These are phyloP conservation scores for Barypeithes pellucidus DNA, from an alignment of 2,888 invertebrate species.

Conservation along the genomic window DNA sequence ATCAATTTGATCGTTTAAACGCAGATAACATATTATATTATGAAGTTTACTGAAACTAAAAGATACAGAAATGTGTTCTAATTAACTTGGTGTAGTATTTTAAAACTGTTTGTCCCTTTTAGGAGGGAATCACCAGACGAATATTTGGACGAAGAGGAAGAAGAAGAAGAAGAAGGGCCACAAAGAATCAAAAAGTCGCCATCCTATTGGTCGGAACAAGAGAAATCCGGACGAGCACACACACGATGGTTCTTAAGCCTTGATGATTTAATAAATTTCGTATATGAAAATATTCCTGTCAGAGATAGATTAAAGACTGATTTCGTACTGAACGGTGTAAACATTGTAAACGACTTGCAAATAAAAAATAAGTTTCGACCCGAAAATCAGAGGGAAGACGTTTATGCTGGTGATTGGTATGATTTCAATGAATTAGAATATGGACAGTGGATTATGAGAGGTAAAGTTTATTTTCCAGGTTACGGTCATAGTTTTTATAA, in stretches of 20 bases:
- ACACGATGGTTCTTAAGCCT: conserved; percentile 64
- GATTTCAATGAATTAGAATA: conserved; percentile 66
- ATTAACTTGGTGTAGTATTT: too few species aligned
- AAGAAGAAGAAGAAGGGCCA: background rate
- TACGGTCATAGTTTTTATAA: too few species aligned
- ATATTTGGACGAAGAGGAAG: conserved; percentile 2
- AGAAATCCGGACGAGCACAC: conserved; percentile 65
- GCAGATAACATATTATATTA: too few species aligned
- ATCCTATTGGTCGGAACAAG: conserved; percentile 63
- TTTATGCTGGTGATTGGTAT: conserved; percentile 66
- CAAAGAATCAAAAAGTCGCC: conserved; percentile 54
- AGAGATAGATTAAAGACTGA: conserved; percentile 57
- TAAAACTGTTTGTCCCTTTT: background rate
- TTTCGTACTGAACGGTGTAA: conserved; percentile 62
- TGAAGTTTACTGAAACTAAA: too few species aligned
- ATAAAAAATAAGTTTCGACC: conserved; percentile 62
- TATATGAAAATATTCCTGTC: conserved; percentile 66
- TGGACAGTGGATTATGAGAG: conserved; percentile 68
- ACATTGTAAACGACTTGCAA: conserved; percentile 60
- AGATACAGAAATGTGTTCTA: too few species aligned
- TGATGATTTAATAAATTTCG: conserved; percentile 63
- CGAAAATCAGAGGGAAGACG: conserved; percentile 56
- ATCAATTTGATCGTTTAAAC: too few species aligned
- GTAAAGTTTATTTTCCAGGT: conserved; percentile 51
- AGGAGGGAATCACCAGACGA: background rate